Evolutionary conservation across 2,797 vertebrate genomes (phyloP), one percentile per base, ranked within the genome.

Genomic region (Amblyopsis hoosieri): DNA sequence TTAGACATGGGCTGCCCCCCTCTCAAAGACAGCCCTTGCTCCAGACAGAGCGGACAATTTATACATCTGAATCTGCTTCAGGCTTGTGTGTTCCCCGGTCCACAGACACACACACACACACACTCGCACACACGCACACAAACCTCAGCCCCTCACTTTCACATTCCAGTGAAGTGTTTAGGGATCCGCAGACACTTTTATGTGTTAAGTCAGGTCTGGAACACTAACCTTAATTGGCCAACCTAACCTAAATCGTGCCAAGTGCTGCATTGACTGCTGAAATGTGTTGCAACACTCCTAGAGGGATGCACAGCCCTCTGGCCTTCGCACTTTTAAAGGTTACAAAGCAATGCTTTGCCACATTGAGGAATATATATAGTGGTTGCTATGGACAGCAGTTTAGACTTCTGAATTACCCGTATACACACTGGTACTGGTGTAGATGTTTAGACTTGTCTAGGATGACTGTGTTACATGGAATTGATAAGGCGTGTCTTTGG

Each of bases 191-290:
- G 69, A 66, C 1, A 15, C 71, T 85, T 87, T 82, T 54, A 80
- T 82, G 82, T 82, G 59, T 84, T 66, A 60, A 76, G 64, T 81
- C 72, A 73, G 12, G 74, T 86, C 80, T 72, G 64, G 89, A 80
- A 82, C 64, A 72, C 81, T 76, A 72, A 74, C 78, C 66, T 80
- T 84, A 83, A 86, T 80, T 85, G 72, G 37, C 55, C 49, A 9
- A 15, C 23, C 14, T 1, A 50, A 4, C n/a, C 48, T 3, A 7
- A 51, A 15, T 4, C 49, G 15, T 37, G 33, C 33, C 33, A 37
- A 37, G 33, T 37, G 33, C 33, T 37, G 33, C 4, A 37, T 37
- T 4, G 33, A 37, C 33, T 7, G 33, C 33, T 37, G 7, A 37
- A 37, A 37, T 37, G 33, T 37, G 33, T 37, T 37, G 33, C 33